Base-by-base conservation (phyloP, 2,888 invertebrate genomes). In the Syritta pipiens region DNA sequence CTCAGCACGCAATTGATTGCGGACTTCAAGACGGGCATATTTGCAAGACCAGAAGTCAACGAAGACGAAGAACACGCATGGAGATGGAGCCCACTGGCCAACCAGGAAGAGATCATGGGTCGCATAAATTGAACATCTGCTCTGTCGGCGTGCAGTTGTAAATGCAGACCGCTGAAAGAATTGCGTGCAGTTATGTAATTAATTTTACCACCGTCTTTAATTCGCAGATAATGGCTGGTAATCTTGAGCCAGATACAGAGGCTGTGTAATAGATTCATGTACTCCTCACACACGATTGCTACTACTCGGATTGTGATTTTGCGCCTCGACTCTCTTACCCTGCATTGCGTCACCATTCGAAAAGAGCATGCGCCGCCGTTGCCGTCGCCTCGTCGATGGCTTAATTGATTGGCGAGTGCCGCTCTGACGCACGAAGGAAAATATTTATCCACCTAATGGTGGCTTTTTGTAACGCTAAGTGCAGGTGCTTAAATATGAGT, bases 71-170 rank as follows among this genome's bases (percentile, higher is more conserved):
- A 51, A 42, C 65, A 75, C 60, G 62, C 68, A 49, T 44, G 28
- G 10, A 5, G 22, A 10, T 32, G 62, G 35, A 40, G 51, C n/a
- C 42, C 40, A 22, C 20, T 68, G 63, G 53, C 44, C 71, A 60
- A 77, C 77, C 77, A 72, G 77, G 77, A 71, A 77, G 77, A 77
- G 77, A 77, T 77, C 72, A 77, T 48, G 72, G 72, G 77, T 77
- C 72, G 71, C 30, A 62, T 71, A 60, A 77, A 71, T 71, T 71
- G 53, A 67, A 48, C 77, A 77, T 71, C 77, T 77, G 77, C 48
- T 51, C n/a, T 14, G 22, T 57, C 37, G 10, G 22, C 22, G 20
- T 4, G 10, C 37, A 60, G 19, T 26, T 35, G 12, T 10, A 7
- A 42, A 68, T 35, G 14, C 51, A 53, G 53, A 40, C 62, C 30